These are phyloP conservation scores for Synaphobranchus kaupii DNA, from an alignment of 2,797 vertebrate genomes.

Conservation along the genomic window DNA sequence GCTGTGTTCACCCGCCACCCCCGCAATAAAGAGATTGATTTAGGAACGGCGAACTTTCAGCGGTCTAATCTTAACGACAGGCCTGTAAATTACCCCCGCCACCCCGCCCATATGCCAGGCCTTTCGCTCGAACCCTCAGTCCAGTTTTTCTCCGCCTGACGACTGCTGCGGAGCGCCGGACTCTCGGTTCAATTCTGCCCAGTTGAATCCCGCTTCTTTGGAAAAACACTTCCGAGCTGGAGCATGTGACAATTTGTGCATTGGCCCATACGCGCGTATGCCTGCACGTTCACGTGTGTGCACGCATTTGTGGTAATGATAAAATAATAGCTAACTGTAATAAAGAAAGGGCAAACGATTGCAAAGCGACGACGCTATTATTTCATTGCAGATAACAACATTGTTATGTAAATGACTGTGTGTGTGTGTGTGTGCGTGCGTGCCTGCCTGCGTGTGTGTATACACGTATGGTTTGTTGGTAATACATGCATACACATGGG, in stretches of 20 bases:
- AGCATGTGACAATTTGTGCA: not conserved
- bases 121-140: not conserved
- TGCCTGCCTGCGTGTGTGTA: not conserved
- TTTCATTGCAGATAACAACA: no score
- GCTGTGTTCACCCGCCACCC: not conserved
- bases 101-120: not conserved
- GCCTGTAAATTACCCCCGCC: not conserved
- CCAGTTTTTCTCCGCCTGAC: not conserved
- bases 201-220: not conserved
- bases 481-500: not conserved
- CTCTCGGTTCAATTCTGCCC: not conserved
- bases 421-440: not conserved
- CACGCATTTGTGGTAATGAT: not conserved
- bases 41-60: not conserved
- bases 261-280: no score
- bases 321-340: not conserved
- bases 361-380: no score
- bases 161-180: not conserved
- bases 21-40: constrained; percentile 19
- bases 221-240: not conserved
- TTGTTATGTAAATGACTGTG: not conserved
- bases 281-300: not conserved
- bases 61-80: constrained; percentile 1
- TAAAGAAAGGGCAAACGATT: not conserved
- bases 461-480: not conserved